phyloP scores from a whole-genome alignment of 2,888 invertebrate species.

The Apamea anceps region DNA sequence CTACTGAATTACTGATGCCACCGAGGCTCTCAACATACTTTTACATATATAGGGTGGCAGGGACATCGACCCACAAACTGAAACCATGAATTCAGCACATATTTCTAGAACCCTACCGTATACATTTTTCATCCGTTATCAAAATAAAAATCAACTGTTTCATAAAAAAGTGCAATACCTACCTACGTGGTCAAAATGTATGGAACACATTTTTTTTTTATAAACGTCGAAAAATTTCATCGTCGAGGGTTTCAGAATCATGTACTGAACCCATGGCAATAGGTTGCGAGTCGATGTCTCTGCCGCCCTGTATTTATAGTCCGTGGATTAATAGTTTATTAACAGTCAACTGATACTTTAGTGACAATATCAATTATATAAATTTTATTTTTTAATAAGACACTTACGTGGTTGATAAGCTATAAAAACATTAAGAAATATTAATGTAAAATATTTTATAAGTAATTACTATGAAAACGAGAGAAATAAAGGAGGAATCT shows the following conservation, averaged over 20 bases:
- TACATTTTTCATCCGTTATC: no score
- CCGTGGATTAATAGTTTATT: neutral
- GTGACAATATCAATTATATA: neutral
- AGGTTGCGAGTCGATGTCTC: no score
- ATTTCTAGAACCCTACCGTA: no score
- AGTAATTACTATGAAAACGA: neutral
- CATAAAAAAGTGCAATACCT: no score
- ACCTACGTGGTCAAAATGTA: no score
- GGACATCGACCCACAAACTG: neutral
- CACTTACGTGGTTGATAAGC: slow-evolving; percentile 2
- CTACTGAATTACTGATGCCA: neutral
- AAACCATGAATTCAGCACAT: no score
- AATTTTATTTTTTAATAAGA: neutral
- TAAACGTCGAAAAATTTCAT: no score
- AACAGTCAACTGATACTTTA: neutral
- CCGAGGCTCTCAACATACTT: neutral
- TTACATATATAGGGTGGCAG: neutral
- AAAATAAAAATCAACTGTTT: no score
- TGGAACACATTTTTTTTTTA: no score
- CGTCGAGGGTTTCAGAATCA: no score
- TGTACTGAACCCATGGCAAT: no score
- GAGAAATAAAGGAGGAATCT: neutral
- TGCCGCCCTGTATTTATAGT: no score
- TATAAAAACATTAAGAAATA: neutral
- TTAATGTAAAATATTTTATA: neutral